These are phyloP conservation scores for Theristicus caerulescens DNA, from an alignment of 2,113 vertebrate genomes.

Conservation along the genomic window DNA sequence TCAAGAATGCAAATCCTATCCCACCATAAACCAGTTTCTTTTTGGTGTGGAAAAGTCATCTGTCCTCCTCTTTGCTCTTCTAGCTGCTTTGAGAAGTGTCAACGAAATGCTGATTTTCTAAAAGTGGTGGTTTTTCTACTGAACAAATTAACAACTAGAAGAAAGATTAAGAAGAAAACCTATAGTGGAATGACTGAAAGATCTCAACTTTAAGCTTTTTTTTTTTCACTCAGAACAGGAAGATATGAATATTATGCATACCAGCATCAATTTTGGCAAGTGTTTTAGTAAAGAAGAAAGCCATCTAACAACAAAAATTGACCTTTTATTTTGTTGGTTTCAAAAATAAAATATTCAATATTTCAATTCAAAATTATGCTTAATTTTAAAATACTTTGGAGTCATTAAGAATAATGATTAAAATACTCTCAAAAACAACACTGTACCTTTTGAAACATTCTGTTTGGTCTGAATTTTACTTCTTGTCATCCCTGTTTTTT, in stretches of 20 bases:
- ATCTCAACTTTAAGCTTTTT: background rate
- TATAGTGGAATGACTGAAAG: background rate
- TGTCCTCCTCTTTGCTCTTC: background rate
- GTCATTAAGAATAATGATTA: background rate
- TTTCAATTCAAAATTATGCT: background rate
- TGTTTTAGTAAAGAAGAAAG: background rate
- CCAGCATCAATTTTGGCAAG: background rate
- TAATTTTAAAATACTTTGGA: background rate
- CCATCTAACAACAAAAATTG: background rate
- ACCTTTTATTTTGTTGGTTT: background rate
- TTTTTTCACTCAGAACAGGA: background rate
- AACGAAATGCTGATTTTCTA: background rate
- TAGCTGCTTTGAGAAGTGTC: background rate
- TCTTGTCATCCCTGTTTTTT: background rate
- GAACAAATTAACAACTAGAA: background rate
- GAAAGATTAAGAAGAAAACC: background rate
- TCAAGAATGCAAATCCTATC: background rate
- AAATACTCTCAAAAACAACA: background rate
- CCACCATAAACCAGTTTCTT: background rate
- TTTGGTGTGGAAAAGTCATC: background rate
- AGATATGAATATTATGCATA: background rate
- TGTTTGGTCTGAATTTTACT: background rate
- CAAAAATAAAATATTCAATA: background rate
- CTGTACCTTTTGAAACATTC: background rate
- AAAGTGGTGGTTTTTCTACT: background rate